Conservation (phyloP, 2,888 invertebrate species). For the Volucella zonaria region DNA sequence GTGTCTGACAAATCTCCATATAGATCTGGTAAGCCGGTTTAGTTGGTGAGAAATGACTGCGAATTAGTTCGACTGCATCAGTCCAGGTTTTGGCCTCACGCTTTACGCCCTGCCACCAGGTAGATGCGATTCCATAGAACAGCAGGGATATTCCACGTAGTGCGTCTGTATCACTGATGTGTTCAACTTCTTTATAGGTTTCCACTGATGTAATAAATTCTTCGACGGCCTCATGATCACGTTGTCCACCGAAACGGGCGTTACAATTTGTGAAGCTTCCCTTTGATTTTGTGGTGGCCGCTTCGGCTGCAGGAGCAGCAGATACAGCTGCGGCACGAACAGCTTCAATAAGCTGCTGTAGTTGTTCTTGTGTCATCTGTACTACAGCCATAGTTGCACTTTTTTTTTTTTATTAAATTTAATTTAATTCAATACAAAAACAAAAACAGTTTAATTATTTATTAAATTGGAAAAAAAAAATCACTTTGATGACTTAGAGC, state of each 20-base stretch:
- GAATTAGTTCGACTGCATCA: slow-evolving; percentile 44
- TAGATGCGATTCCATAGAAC: slow-evolving; percentile 44
- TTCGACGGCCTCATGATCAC: slow-evolving; percentile 37
- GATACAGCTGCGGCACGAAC: slow-evolving; percentile 76
- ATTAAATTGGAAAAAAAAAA: too few species aligned
- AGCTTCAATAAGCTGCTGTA: slow-evolving; percentile 78
- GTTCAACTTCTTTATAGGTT: slow-evolving; percentile 42
- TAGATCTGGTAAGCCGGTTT: slow-evolving; percentile 52
- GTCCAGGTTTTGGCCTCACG: slow-evolving; percentile 46
- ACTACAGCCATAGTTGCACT: slow-evolving; percentile 75
- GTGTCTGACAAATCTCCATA: slow-evolving; percentile 52
- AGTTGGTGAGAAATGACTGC: slow-evolving; percentile 49
- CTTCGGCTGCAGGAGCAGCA: slow-evolving; percentile 40
- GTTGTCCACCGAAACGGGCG: slow-evolving; percentile 22
- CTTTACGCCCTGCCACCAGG: slow-evolving; percentile 66
- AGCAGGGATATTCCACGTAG: slow-evolving; percentile 48
- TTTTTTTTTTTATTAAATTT: too few species aligned
- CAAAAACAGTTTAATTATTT: too few species aligned
- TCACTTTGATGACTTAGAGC: too few species aligned
- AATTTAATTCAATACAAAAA: too few species aligned
- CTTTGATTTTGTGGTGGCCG: slow-evolving; percentile 54
- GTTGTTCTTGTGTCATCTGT: slow-evolving; percentile 80
- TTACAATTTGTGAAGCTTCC: slow-evolving; percentile 43
- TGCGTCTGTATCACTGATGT: slow-evolving; percentile 51
- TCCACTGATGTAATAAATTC: slow-evolving; percentile 45